Percentiles rank a stretch among this genome's conserved stretches.
Evolutionary conservation across 2,113 vertebrate species (phyloP).

Genomic region (Rhineura floridana): DNA sequence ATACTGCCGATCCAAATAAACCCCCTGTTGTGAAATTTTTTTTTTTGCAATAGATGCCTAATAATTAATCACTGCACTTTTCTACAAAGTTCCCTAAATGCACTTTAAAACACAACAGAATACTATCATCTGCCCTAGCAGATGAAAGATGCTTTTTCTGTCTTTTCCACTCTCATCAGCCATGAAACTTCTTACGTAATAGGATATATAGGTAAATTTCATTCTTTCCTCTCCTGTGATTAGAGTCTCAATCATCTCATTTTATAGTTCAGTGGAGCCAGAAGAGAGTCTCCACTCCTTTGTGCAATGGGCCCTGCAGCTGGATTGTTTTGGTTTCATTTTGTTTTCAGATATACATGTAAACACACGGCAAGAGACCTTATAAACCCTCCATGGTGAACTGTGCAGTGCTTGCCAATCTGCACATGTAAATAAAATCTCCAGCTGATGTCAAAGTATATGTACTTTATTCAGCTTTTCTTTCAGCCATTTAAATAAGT

Average conservation of each 20-base stretch:
- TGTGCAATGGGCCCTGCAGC: constrained; percentile 42
- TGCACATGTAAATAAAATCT: background rate
- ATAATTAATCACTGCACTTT: constrained; percentile 30
- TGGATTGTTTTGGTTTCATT: background rate
- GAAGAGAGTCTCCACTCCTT: constrained; percentile 54
- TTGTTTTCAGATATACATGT: constrained; percentile 10
- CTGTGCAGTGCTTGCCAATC: background rate
- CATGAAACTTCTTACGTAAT: constrained; percentile 64
- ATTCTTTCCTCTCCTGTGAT: constrained; percentile 60
- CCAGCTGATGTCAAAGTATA: background rate
- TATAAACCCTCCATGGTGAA: constrained; percentile 8
- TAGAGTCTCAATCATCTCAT: constrained; percentile 65
- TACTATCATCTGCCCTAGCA: constrained; percentile 31
- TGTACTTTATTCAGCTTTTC: background rate
- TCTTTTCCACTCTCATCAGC: constrained; percentile 55
- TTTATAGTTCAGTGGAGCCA: constrained; percentile 67
- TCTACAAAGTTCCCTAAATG: constrained; percentile 38
- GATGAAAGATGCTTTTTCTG: constrained; percentile 53
- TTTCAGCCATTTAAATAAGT: background rate
- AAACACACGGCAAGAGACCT: constrained; percentile 14
- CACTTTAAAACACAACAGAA: constrained; percentile 33
- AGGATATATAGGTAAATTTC: constrained; percentile 46
- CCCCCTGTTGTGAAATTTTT: too few relatives aligned
- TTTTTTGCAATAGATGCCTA: constrained; percentile 13
- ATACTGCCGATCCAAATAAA: background rate